Conservation (phyloP, 92 coral and sea anemone genomes). For the Parazoanthus darwini region DNA sequence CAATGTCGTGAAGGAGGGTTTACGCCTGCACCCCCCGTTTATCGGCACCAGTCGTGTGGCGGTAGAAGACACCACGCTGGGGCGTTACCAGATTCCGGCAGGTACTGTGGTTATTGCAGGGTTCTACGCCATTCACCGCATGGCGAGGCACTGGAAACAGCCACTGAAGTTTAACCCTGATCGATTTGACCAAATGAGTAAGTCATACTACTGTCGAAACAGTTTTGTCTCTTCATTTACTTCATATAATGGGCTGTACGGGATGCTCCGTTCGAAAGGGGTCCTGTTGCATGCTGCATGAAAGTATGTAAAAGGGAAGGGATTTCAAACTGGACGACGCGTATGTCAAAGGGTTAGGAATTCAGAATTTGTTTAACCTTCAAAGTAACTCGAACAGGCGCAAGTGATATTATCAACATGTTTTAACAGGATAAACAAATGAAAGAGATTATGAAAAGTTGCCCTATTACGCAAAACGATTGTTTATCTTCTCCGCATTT, state of each 20-base stretch:
- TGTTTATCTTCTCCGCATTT: no score
- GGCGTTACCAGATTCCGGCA: constrained; percentile 63
- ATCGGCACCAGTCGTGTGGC: constrained; percentile 51
- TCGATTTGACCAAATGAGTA: constrained; percentile 67
- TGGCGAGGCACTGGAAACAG: constrained; percentile 58
- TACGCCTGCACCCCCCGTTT: constrained; percentile 76
- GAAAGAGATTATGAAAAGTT: no score
- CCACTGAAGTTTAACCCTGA: constrained; percentile 67
- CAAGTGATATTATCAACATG: no score
- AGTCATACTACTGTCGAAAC: neutral
- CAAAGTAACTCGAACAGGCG: no score
- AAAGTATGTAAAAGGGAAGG: no score
- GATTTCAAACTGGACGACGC: no score
- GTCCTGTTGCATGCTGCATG: neutral
- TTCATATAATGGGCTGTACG: neutral
- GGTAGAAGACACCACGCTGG: constrained; percentile 52
- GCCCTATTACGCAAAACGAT: no score
- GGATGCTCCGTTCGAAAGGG: neutral
- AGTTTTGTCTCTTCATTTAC: neutral
- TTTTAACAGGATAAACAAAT: no score
- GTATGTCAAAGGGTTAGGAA: no score
- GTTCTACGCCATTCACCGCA: constrained; percentile 53
- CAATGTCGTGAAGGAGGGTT: constrained; percentile 55
- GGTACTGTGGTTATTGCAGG: constrained; percentile 49
- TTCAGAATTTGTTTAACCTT: no score